Percentiles rank a stretch among this genome's conserved stretches.
Conservation (phyloP, 1,140 invertebrate genomes). For the Danaus melanippus region DNA sequence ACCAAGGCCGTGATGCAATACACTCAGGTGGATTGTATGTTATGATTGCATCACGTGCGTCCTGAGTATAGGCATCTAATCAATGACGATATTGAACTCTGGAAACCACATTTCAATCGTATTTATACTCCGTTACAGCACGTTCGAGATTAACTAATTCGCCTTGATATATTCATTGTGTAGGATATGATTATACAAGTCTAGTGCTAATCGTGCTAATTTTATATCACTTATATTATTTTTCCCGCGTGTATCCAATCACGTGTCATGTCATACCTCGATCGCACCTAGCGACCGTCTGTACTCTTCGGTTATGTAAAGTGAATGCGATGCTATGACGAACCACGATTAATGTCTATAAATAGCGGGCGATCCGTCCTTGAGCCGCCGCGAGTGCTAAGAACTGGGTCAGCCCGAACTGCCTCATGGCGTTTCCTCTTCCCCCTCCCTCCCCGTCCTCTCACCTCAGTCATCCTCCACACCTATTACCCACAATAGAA, state of each 20-base stretch:
- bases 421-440: conserved; percentile 39
- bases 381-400: conserved; percentile 56
- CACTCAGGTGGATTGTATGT: conserved; percentile 43
- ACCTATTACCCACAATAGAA: conserved; percentile 25
- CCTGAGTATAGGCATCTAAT: conserved; percentile 12
- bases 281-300: conserved; percentile 38
- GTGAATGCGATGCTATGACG: conserved; percentile 55
- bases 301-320: conserved; percentile 64
- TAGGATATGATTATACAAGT: too few species aligned
- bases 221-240: too few species aligned
- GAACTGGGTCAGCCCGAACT: conserved; percentile 61
- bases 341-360: conserved; percentile 62
- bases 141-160: too few species aligned
- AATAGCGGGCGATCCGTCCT: conserved; percentile 69
- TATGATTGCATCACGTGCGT: conserved; percentile 39
- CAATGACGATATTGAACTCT: conserved; percentile 15
- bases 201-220: too few species aligned
- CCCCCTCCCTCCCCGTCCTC: conserved; percentile 24
- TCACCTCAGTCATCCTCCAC: conserved; percentile 15
- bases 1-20: conserved; percentile 62
- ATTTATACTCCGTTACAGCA: neutral
- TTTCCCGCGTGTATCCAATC: conserved; percentile 17
- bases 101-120: neutral
- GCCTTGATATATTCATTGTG: too few species aligned
- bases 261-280: conserved; percentile 32